Evolutionary conservation across 2,888 invertebrate genomes (phyloP).

Genomic region (Luffia ferchaultella): DNA sequence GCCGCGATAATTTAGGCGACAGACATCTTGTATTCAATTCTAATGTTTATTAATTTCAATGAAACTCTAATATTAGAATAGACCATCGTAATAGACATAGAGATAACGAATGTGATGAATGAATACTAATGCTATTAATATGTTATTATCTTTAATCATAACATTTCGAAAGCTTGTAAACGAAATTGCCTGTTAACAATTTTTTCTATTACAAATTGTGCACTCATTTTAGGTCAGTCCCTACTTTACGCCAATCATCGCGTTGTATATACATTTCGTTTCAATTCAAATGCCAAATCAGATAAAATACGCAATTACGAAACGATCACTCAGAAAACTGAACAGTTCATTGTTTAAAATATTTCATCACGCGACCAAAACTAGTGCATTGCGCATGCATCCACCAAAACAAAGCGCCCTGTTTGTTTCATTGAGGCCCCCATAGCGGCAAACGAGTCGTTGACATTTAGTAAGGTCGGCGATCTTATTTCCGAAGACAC

Average conservation of each 20-base stretch:
- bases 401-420: background rate
- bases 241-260: background rate
- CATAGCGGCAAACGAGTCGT: constrained; percentile 13
- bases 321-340: background rate
- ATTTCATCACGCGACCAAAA: background rate
- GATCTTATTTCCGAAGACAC: constrained; percentile 23
- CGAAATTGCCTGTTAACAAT: no score
- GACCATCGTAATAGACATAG: no score
- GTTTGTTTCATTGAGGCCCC: background rate
- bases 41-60: no score
- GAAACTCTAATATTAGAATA: no score
- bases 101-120: no score
- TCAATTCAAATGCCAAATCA: background rate
- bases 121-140: no score
- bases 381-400: background rate
- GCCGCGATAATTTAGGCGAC: no score
- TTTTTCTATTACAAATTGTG: no score
- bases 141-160: no score
- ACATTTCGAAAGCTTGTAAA: no score
- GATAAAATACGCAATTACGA: background rate
- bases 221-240: no score
- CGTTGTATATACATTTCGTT: background rate
- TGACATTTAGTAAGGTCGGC: constrained; percentile 39
- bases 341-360: background rate
- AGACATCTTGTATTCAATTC: no score